Conservation (phyloP, 1,140 invertebrate genomes). For the Agrypnia vestita region DNA sequence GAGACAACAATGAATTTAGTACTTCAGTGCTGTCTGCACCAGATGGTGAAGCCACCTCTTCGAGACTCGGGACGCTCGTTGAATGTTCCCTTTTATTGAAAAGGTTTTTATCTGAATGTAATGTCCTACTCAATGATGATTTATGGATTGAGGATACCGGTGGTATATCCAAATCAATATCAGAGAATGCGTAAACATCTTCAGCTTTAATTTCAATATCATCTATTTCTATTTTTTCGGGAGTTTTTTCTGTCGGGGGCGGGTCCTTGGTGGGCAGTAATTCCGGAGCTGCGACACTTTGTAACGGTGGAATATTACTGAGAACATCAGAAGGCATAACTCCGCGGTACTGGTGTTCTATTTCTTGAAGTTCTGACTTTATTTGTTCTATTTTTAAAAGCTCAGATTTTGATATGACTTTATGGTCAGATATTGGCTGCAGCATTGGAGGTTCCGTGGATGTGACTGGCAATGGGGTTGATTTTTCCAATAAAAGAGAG, state of each 20-base stretch:
- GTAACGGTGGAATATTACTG: constrained; percentile 47
- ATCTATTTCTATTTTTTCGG: constrained; percentile 70
- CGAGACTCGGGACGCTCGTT: constrained; percentile 32
- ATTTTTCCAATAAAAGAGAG: constrained; percentile 78
- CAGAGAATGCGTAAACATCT: constrained; percentile 70
- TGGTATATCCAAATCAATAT: constrained; percentile 72
- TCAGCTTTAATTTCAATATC: constrained; percentile 72
- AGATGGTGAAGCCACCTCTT: constrained; percentile 46
- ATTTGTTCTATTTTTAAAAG: constrained; percentile 67
- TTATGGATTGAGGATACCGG: constrained; percentile 68
- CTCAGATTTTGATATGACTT: constrained; percentile 50
- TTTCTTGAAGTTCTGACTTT: constrained; percentile 68
- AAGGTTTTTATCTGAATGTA: constrained; percentile 58
- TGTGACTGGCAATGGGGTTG: constrained; percentile 8
- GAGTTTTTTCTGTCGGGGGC: constrained; percentile 54
- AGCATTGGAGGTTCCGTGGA: constrained; percentile 26
- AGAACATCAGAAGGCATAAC: constrained; percentile 19
- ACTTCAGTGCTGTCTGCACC: constrained; percentile 38
- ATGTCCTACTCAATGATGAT: constrained; percentile 48
- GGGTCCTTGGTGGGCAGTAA: constrained; percentile 47
- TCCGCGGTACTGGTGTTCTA: constrained; percentile 67
- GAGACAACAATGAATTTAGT: constrained; percentile 47
- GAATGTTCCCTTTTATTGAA: constrained; percentile 56
- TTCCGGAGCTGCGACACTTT: constrained; percentile 35
- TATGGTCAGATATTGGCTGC: constrained; percentile 45